Evolutionary conservation across 2,888 invertebrate genomes (phyloP).

Genomic region (Clusia tigrina): DNA sequence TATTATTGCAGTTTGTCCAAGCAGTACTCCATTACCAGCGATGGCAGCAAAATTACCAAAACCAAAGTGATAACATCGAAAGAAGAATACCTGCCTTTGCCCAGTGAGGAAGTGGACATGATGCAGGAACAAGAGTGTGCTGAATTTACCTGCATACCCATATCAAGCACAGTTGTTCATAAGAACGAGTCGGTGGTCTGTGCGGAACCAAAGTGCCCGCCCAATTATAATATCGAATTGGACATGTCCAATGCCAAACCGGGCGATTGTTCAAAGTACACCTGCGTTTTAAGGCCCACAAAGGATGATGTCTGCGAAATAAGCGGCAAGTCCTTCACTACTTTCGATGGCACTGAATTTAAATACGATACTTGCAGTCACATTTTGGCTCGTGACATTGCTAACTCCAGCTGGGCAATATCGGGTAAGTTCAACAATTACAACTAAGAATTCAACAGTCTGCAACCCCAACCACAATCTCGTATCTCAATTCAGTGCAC

Average conservation of each 20-base stretch:
- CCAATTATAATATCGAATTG: slow-evolving; percentile 68
- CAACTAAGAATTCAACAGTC: background rate
- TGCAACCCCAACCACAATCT: background rate
- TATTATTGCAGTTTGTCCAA: slow-evolving; percentile 50
- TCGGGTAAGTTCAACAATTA: slow-evolving; percentile 67
- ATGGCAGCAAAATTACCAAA: slow-evolving; percentile 52
- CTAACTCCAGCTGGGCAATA: slow-evolving; percentile 74
- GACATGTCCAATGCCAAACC: slow-evolving; percentile 61
- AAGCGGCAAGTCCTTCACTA: slow-evolving; percentile 79
- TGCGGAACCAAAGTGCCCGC: slow-evolving; percentile 67
- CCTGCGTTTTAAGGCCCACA: slow-evolving; percentile 72
- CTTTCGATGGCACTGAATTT: slow-evolving; percentile 81
- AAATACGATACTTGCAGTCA: slow-evolving; percentile 86
- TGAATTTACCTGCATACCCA: slow-evolving; percentile 61
- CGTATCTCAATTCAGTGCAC: slow-evolving; percentile 71
- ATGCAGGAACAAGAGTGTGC: slow-evolving; percentile 54
- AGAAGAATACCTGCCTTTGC: slow-evolving; percentile 51
- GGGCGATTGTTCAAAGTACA: slow-evolving; percentile 69
- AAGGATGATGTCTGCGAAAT: slow-evolving; percentile 70
- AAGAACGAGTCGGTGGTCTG: slow-evolving; percentile 53
- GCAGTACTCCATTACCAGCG: slow-evolving; percentile 49
- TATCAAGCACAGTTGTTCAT: slow-evolving; percentile 43
- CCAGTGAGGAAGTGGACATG: slow-evolving; percentile 43
- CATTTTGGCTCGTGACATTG: slow-evolving; percentile 75
- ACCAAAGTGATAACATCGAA: slow-evolving; percentile 51